These are phyloP conservation scores for Poicephalus gulielmi DNA, from an alignment of 2,113 vertebrate genomes.

Conservation along the genomic window DNA sequence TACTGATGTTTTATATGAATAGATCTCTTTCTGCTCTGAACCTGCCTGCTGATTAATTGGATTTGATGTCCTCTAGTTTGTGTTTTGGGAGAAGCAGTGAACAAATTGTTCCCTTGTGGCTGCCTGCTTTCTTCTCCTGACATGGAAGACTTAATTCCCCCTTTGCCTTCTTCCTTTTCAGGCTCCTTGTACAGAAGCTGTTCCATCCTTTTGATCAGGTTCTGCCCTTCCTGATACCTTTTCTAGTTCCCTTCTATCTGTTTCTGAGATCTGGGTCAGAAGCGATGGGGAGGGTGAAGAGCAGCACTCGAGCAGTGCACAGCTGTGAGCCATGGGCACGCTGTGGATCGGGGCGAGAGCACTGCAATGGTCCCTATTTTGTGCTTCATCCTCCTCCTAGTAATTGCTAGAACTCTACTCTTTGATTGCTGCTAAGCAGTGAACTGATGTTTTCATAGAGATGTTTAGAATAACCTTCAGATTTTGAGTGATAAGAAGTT, in stretches of 20 bases:
- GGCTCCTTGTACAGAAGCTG: background rate
- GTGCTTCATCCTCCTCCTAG: background rate
- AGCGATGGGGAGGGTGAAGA: fast-evolving
- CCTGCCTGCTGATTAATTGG: background rate
- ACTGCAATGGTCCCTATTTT: background rate
- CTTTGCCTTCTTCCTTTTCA: background rate
- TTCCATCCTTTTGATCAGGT: background rate
- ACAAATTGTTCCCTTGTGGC: background rate
- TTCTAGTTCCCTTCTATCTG: background rate
- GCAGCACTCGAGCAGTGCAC: fast-evolving
- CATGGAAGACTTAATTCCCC: background rate
- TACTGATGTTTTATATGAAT: background rate
- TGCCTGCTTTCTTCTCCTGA: background rate
- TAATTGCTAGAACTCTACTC: background rate
- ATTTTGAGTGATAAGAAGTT: background rate
- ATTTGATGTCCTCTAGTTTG: background rate
- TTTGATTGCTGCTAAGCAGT: background rate
- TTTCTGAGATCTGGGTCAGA: background rate
- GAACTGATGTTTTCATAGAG: fast-evolving
- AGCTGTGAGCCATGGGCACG: fast-evolving
- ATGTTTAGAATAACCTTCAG: background rate
- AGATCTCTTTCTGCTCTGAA: background rate
- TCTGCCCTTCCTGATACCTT: background rate
- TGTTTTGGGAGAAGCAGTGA: background rate
- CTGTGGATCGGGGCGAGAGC: fast-evolving